Base-by-base conservation (phyloP, 2,113 vertebrate species). In the Tragelaphus scriptus region DNA sequence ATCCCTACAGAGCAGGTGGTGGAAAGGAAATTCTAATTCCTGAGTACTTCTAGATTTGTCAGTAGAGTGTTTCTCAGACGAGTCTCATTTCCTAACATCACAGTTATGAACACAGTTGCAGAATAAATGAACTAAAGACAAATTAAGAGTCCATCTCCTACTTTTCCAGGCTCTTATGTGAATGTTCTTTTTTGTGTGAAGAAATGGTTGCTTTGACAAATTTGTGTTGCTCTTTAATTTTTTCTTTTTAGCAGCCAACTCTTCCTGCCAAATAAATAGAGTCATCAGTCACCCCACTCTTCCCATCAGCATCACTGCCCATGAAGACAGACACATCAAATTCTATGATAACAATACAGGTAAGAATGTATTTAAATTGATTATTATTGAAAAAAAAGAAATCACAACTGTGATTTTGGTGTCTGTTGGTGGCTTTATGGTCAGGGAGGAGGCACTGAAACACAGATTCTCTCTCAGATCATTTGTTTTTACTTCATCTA, bases 291-390 rank as follows among this genome's bases (percentile, higher is more conserved):
- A 99, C 98, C 99, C 99, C n/a, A 99, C 99, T 68, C 99, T 99
- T 96, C 99, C 99, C 80, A 99, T 99, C 98, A 99, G 99, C 98
- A 99, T 99, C 98, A 99, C 99, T 14, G 99, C 99, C 55, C 99
- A 99, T 97, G 99, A 99, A 98, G 99, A 99, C 98, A 98, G 99
- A 91, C 99, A 99, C 98, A 99, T 99, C 98, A 99, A 99, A 96
- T 99, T 99, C 98, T 99, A 99, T 2, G 99, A 99, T 98, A 99
- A 99, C 98, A 99, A 99, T 98, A 99, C 99, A 98, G 99, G 99
- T 99, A 98, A 4, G 93, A n/a, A 49, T 93, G 53, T 77, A 93
- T 91, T 87, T 63, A 58, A 14, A 56, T 90, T 80, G 23, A 23
- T 63, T 17, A 84, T 10, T 96, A 10, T 84, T 77, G 91, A n/a